These are phyloP conservation scores for Psammodynastes pulverulentus DNA, from an alignment of 2,113 vertebrate genomes.

Conservation along the genomic window DNA sequence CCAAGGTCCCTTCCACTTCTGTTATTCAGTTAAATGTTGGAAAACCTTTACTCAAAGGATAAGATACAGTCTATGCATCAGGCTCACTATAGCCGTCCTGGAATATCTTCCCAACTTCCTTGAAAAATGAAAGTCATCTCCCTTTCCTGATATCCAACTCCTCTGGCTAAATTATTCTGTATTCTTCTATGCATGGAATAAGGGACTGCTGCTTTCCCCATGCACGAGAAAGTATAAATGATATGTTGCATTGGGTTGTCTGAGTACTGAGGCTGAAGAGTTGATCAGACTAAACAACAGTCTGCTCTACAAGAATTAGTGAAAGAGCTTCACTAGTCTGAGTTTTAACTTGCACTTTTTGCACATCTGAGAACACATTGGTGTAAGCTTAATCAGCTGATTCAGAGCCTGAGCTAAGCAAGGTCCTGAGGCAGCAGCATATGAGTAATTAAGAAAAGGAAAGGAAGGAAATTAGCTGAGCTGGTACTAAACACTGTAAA, in stretches of 20 bases:
- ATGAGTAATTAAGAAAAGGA: neutral
- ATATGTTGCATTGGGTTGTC: neutral
- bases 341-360: neutral
- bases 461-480: neutral
- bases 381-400: neutral
- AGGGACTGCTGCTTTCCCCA: neutral
- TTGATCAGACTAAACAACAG: neutral
- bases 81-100: neutral
- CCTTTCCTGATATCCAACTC: neutral
- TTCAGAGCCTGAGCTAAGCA: neutral
- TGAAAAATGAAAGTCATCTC: neutral
- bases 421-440: neutral
- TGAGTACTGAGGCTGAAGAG: neutral
- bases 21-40: neutral
- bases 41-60: neutral
- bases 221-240: neutral
- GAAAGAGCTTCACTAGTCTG: neutral
- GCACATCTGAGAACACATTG: neutral
- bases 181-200: neutral
- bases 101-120: neutral
- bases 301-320: neutral
- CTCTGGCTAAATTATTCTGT: neutral
- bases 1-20: too few relatives aligned
- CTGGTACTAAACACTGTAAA: neutral
- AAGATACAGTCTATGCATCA: neutral